These are phyloP conservation scores for Cisticola juncidis DNA, from an alignment of 2,113 vertebrate genomes.

Conservation along the genomic window DNA sequence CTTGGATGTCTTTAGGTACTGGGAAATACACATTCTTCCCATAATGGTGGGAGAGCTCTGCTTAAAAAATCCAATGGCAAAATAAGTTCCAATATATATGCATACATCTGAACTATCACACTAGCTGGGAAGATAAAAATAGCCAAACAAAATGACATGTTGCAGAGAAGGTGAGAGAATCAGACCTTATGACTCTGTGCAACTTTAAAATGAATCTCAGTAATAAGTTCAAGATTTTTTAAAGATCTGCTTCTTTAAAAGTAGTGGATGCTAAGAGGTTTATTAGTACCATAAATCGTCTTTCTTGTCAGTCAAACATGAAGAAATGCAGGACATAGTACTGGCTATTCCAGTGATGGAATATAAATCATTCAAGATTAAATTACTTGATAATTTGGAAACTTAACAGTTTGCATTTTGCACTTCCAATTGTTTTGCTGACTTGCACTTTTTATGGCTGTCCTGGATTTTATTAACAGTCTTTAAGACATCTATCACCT, in stretches of 20 bases:
- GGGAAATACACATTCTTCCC: slow-evolving; percentile 28
- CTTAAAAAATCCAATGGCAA: slow-evolving; percentile 59
- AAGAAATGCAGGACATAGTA: slow-evolving; percentile 57
- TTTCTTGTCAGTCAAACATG: slow-evolving; percentile 73
- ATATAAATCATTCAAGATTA: slow-evolving; percentile 80
- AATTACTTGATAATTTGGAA: slow-evolving; percentile 84
- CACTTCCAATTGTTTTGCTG: slow-evolving; percentile 81
- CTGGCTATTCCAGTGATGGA: slow-evolving; percentile 67
- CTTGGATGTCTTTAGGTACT: slow-evolving; percentile 30
- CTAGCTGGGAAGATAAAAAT: slow-evolving; percentile 40
- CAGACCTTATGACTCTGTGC: slow-evolving; percentile 30
- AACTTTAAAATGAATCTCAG: slow-evolving; percentile 59
- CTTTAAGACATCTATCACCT: slow-evolving; percentile 79
- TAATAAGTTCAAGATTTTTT: slow-evolving; percentile 55
- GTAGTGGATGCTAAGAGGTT: slow-evolving; percentile 63
- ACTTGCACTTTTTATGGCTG: slow-evolving; percentile 80
- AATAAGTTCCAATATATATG: slow-evolving; percentile 65
- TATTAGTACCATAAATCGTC: slow-evolving; percentile 70
- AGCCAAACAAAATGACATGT: slow-evolving; percentile 21
- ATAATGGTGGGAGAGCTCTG: slow-evolving; percentile 37
- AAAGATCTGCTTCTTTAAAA: slow-evolving; percentile 54
- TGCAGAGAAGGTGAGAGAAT: slow-evolving; percentile 34
- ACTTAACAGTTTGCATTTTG: slow-evolving; percentile 81
- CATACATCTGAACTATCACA: slow-evolving; percentile 39
- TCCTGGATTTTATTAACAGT: slow-evolving; percentile 78